phyloP scores from a whole-genome alignment of 1,140 invertebrate species.

The Drosophila chauvacae region DNA sequence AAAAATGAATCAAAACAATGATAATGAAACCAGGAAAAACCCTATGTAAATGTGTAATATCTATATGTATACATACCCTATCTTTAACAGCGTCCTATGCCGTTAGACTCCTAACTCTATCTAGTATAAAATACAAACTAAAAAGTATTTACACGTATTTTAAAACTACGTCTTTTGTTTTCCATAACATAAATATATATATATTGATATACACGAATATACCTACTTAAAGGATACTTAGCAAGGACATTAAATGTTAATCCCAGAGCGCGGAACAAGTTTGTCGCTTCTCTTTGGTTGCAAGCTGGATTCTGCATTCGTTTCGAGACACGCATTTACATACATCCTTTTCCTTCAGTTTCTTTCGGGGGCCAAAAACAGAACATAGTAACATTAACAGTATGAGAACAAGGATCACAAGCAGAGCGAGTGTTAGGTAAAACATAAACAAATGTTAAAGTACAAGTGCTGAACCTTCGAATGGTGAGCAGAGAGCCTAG shows the following conservation, averaged over 20 bases:
- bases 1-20: slow-evolving; percentile 33
- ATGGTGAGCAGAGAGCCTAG: slow-evolving; percentile 46
- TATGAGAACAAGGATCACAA: slow-evolving; percentile 38
- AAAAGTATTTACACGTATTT: slow-evolving; percentile 54
- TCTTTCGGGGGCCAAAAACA: slow-evolving; percentile 76
- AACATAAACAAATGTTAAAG: slow-evolving; percentile 45
- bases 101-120: slow-evolving; percentile 54
- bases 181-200: slow-evolving; percentile 27
- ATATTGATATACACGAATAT: slow-evolving; percentile 31
- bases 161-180: slow-evolving; percentile 56
- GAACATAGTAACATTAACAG: slow-evolving; percentile 44
- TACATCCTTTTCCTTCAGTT: slow-evolving; percentile 66
- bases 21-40: slow-evolving; percentile 40
- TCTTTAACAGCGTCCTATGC: slow-evolving; percentile 56
- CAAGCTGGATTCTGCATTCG: slow-evolving; percentile 34
- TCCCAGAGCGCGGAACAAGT: slow-evolving; percentile 35
- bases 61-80: slow-evolving; percentile 56
- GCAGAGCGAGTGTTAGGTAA: slow-evolving; percentile 54
- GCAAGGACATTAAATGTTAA: slow-evolving; percentile 57
- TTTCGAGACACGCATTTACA: slow-evolving; percentile 66
- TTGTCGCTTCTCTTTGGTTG: slow-evolving; percentile 47
- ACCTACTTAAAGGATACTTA: slow-evolving; percentile 45
- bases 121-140: slow-evolving; percentile 58
- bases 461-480: slow-evolving; percentile 47
- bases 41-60: slow-evolving; percentile 76